Evolutionary conservation across 1,140 invertebrate genomes (phyloP), one percentile per base, ranked within the genome.

Genomic region (Mizuhopecten yessoensis): DNA sequence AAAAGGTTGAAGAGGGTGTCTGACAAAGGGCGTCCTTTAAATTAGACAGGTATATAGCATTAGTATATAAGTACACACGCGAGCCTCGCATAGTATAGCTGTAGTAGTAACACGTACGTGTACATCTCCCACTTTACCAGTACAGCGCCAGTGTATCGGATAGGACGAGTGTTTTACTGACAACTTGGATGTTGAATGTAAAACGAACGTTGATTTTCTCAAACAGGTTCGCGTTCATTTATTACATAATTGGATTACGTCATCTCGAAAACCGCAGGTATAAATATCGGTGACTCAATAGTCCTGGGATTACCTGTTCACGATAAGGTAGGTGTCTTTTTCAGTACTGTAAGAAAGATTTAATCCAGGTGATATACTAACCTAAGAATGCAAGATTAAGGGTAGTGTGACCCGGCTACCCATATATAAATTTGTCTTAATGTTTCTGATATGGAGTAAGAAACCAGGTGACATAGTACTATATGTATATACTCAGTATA

Each of bases 1-100:
- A 75, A 75, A 75, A 75, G 57, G 57, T 75, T 75, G 57, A 75
- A 75, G 57, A 75, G n/a, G 57, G 57, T 75, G 57, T 75, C 23
- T 75, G 57, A 75, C 57, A 75, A 75, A 75, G 57, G 57, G 29
- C 3, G n/a, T n/a, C n/a, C n/a, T n/a, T 17, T 75, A 17, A 75
- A 29, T 75, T n/a, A 75, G 57, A 75, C 57, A 75, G 57, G 57
- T 75, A 75, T n/a, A 75, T 29, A 29, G 23, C 23, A 75, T n/a
- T 75, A 29, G n/a, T 1, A 75, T 13, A 39, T 29, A 75, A n/a
- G 57, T 75, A 75, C 29, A 75, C 57, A 75, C 23, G 11, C 9
- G 57, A 75, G 57, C n/a, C 36, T 39, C 29, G n/a, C 57, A 3
- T 57, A 57, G 57, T 75, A 75, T 7, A 75, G 23, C 23, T 15